Evolutionary conservation across 1,140 invertebrate species (phyloP).

Genomic region (Atopsyche davidsoni): DNA sequence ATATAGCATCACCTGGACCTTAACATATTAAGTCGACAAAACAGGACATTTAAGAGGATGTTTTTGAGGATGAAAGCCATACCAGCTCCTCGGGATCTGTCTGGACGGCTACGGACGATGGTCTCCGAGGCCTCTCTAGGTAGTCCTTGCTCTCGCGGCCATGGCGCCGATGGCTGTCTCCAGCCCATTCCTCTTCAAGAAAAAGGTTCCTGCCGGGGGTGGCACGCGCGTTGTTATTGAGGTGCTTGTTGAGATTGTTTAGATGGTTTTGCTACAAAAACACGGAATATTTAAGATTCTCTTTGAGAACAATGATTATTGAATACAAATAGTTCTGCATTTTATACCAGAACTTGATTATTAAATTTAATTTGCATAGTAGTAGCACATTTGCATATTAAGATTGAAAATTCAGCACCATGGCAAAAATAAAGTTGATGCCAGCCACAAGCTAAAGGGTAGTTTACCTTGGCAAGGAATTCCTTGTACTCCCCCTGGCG

Average conservation of each 20-base stretch:
- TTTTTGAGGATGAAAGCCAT: background rate
- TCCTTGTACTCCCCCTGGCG: conserved; percentile 48
- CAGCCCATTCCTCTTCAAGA: conserved; percentile 10
- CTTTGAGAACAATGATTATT: too few species aligned
- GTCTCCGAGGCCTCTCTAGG: conserved; percentile 10
- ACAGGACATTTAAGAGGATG: background rate
- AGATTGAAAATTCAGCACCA: too few species aligned
- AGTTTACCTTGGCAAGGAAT: conserved; percentile 47
- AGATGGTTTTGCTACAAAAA: conserved; percentile 20
- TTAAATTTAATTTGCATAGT: too few species aligned
- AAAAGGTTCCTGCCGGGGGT: conserved; percentile 17
- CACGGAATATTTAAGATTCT: too few species aligned
- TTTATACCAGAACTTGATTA: too few species aligned
- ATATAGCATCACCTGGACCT: background rate
- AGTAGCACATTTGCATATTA: too few species aligned
- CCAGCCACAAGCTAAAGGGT: background rate
- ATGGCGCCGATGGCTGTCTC: background rate
- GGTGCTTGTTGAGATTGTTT: conserved; percentile 16
- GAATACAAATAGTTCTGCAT: too few species aligned
- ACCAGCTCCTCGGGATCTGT: conserved; percentile 27
- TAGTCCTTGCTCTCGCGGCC: conserved; percentile 2
- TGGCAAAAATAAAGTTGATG: too few species aligned
- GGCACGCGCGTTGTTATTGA: background rate
- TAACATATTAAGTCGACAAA: background rate
- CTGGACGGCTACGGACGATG: conserved; percentile 26